These are phyloP conservation scores for Amphimedon queenslandica DNA, from an alignment of 37 sponge, comb jelly and placozoan species.

Conservation along the genomic window DNA sequence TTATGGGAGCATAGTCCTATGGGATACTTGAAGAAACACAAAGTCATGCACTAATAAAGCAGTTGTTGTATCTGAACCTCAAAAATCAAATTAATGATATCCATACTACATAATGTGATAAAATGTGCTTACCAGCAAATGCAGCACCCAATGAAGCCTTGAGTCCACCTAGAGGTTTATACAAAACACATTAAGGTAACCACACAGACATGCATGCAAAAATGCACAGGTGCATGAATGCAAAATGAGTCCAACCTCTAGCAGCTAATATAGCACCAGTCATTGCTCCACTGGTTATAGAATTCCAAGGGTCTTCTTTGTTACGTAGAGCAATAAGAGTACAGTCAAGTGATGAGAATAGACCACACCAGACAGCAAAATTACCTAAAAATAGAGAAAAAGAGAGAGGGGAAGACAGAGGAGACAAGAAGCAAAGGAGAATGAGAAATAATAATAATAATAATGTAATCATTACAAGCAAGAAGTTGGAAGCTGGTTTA, in stretches of 20 bases:
- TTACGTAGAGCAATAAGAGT: slow-evolving; percentile 71
- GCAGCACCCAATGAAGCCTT: slow-evolving; percentile 40
- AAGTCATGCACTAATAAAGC: too few species aligned
- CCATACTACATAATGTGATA: too few species aligned
- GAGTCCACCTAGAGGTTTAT: slow-evolving; percentile 2
- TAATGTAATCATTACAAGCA: not conserved
- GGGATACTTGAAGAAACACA: too few species aligned
- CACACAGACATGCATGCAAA: too few species aligned
- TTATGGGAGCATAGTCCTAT: too few species aligned
- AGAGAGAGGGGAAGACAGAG: not conserved
- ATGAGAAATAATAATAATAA: not conserved
- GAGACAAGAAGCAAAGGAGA: not conserved
- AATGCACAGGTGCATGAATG: too few species aligned
- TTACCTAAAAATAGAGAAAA: slow-evolving; percentile 46
- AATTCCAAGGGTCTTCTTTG: slow-evolving; percentile 97
- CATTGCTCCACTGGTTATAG: slow-evolving; percentile 86
- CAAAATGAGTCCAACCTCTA: slow-evolving; percentile 41
- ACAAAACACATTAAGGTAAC: not conserved
- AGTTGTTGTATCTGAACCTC: too few species aligned
- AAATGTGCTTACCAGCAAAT: slow-evolving; percentile 20
- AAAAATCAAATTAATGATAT: too few species aligned
- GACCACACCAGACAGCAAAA: slow-evolving; percentile 85
- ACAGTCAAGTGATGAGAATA: slow-evolving; percentile 90
- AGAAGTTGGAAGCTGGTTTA: not conserved
- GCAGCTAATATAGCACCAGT: slow-evolving; percentile 85